Conservation (phyloP, 2,797 vertebrate species). For the Triplophysa yarkandensis region DNA sequence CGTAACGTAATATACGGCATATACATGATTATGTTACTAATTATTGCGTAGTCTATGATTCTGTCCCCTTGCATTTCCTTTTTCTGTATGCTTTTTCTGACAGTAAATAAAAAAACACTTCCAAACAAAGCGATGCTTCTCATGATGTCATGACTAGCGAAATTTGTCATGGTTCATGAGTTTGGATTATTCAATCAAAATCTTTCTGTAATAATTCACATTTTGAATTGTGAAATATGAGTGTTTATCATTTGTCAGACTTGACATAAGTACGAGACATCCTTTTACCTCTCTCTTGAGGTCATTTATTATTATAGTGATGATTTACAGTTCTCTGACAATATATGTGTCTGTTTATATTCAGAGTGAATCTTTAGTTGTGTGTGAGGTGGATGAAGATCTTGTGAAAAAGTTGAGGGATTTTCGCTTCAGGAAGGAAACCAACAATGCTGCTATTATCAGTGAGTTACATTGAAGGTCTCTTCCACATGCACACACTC, state of each 20-base stretch:
- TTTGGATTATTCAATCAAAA: neutral
- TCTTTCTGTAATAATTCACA: neutral
- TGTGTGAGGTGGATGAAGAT: slow-evolving; percentile 79
- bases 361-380: slow-evolving; percentile 79
- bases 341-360: neutral
- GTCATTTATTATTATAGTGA: too few relatives aligned
- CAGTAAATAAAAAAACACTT: too few relatives aligned
- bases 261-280: neutral
- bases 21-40: too few relatives aligned
- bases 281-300: too few relatives aligned
- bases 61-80: too few relatives aligned
- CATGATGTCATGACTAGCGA: slow-evolving; percentile 8
- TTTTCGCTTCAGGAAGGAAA: slow-evolving; percentile 81
- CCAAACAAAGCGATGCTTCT: neutral
- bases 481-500: neutral
- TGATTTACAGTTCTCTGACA: too few relatives aligned
- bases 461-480: slow-evolving; percentile 68
- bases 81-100: too few relatives aligned
- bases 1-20: too few relatives aligned
- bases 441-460: slow-evolving; percentile 80
- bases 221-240: too few relatives aligned
- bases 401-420: slow-evolving; percentile 74
- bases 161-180: neutral
- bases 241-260: neutral
- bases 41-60: too few relatives aligned